Conservation (phyloP, 2,113 vertebrate genomes). For the Eolophus roseicapilla region DNA sequence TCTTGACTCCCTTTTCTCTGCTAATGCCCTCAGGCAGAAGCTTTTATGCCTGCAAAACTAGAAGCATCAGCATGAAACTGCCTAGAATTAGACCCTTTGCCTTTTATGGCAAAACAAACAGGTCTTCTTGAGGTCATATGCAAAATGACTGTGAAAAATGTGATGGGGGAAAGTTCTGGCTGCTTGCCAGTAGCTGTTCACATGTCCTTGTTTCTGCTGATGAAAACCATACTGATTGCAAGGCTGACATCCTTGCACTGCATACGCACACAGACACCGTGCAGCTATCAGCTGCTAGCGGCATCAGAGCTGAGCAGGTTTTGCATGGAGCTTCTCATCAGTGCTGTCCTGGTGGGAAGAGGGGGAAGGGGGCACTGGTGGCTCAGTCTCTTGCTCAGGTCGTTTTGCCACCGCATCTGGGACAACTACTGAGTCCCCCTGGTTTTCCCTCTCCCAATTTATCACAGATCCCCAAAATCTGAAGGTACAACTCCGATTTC, state of each 20-base stretch:
- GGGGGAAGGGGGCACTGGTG: neutral
- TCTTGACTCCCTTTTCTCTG: neutral
- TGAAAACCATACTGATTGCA: constrained; percentile 57
- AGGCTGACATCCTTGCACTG: neutral
- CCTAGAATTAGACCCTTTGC: constrained; percentile 46
- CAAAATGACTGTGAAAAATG: constrained; percentile 66
- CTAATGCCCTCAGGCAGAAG: constrained; percentile 14
- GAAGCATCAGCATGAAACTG: constrained; percentile 53
- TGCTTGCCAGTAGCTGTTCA: constrained; percentile 21
- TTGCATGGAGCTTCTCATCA: neutral
- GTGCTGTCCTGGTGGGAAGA: accelerated
- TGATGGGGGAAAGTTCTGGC: constrained; percentile 40
- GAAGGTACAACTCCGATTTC: neutral
- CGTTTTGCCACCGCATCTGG: neutral
- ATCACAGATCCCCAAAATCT: neutral
- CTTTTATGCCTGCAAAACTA: constrained; percentile 35
- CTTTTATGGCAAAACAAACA: constrained; percentile 64
- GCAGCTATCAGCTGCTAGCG: neutral
- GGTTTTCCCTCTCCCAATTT: neutral
- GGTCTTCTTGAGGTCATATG: constrained; percentile 65
- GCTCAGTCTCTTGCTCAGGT: neutral
- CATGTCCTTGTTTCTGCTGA: constrained; percentile 62
- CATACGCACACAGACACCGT: neutral
- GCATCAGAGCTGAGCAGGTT: neutral
- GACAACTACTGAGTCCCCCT: neutral